Percentiles rank a stretch among this genome's conserved stretches.
These are phyloP conservation scores for Noctilio leporinus DNA, from an alignment of 2,113 vertebrate genomes.

Conservation along the genomic window DNA sequence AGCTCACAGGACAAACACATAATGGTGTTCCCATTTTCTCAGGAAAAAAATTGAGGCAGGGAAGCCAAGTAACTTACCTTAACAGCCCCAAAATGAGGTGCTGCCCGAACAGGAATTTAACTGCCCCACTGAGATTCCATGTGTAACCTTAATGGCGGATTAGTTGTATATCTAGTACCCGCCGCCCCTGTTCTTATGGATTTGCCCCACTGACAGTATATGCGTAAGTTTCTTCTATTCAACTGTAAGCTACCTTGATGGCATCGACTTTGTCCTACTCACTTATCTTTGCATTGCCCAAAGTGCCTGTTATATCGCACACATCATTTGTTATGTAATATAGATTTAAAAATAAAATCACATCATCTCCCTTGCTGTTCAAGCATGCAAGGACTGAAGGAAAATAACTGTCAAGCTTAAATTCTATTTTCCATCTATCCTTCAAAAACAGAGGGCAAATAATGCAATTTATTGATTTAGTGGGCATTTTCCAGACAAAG, in stretches of 20 bases:
- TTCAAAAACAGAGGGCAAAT: background rate
- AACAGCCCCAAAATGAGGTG: background rate
- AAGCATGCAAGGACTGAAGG: background rate
- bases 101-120: background rate
- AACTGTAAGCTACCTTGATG: background rate
- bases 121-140: background rate
- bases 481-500: background rate
- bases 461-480: background rate
- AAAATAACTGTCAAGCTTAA: background rate
- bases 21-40: background rate
- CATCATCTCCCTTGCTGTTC: background rate
- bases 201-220: background rate
- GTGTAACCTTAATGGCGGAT: background rate
- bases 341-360: constrained; percentile 13
- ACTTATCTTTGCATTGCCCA: background rate
- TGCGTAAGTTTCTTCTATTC: background rate
- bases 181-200: background rate
- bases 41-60: background rate
- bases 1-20: background rate
- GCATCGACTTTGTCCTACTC: background rate
- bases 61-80: background rate
- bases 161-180: background rate
- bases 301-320: background rate
- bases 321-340: background rate
- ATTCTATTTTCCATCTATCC: background rate